Base-by-base conservation (phyloP, 1,140 invertebrate genomes). In the Mamestra configurata region DNA sequence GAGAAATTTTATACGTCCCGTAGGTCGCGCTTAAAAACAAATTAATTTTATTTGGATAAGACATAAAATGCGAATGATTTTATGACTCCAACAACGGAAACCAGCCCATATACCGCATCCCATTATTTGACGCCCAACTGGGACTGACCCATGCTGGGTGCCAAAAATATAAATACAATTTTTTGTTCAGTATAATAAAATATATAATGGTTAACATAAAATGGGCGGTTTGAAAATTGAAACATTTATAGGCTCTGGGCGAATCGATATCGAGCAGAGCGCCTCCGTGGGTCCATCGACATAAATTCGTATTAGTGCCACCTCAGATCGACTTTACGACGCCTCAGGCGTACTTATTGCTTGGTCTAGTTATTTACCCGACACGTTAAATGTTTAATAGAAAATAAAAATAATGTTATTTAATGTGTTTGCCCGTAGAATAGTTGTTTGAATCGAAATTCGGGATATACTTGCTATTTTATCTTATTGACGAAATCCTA, bases 251-350 rank as follows among this genome's bases (percentile, higher is more conserved):
- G 84, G 86, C 82, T 86, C 77, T 86, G 84, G 84, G 81, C 68
- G 89, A 86, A 90, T 93, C 91, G 89, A 92, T 92, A 90, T 88
- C 80, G 86, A 76, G 73, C 79, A 77, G 80, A 86, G 81, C 83
- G 81, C 82, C 82, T 83, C 83, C 82, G 85, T 84, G 83, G 87
- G 90, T 91, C 89, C 89, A 85, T 92, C 85, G 93, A 93, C 92
- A 92, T 93, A 93, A 94, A 93, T 94, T 92, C 84, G 90, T 84
- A 94, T 94, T 94, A 94, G 86, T 91, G 93, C 91, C 91, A 90
- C 87, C 89, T 93, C 89, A 86, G 88, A 89, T 92, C 91, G 91
- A 92, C 90, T 93, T 94, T 94, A 93, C 92, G 89, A 90, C 88
- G 88, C 85, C 87, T 89, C 85, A 83, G 84, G 64, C 82, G 83